Evolutionary conservation across 1,140 invertebrate genomes (phyloP).

Genomic region (Drosophila melanica): DNA sequence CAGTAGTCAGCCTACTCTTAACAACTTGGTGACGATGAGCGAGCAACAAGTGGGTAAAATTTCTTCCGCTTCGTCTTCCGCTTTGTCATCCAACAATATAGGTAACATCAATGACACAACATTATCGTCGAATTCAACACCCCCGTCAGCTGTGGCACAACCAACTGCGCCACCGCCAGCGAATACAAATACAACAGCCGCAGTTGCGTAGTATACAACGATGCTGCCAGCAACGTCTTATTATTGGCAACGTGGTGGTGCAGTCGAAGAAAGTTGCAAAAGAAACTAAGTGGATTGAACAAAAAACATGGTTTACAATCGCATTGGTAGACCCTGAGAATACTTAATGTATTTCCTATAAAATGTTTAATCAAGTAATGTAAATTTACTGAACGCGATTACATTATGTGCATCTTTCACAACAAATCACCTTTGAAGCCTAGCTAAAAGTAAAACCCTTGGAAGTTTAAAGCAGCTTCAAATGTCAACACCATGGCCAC

Average conservation of each 20-base stretch:
- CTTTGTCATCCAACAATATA: slow-evolving; percentile 30
- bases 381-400: slow-evolving; percentile 55
- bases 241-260: slow-evolving; percentile 62
- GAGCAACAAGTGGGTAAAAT: slow-evolving; percentile 56
- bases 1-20: slow-evolving; percentile 50
- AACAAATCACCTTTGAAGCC: slow-evolving; percentile 20
- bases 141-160: slow-evolving; percentile 46
- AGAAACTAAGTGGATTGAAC: neutral
- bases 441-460: slow-evolving; percentile 26
- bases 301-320: neutral
- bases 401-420: slow-evolving; percentile 15
- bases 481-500: slow-evolving; percentile 20
- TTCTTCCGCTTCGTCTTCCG: slow-evolving; percentile 31
- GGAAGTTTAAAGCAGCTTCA: slow-evolving; percentile 29
- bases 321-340: slow-evolving; percentile 11
- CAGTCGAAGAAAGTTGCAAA: slow-evolving; percentile 31
- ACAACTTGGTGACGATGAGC: slow-evolving; percentile 37
- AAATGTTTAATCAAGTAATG: slow-evolving; percentile 52
- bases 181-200: slow-evolving; percentile 77
- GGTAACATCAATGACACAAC: slow-evolving; percentile 49
- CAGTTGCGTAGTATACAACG: slow-evolving; percentile 83
- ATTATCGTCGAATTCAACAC: slow-evolving; percentile 36
- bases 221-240: slow-evolving; percentile 73
- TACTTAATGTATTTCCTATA: slow-evolving; percentile 1
- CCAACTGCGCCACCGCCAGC: slow-evolving; percentile 67